Evolutionary conservation across 2,888 invertebrate species (phyloP).

Genomic region (Cinara cedri): DNA sequence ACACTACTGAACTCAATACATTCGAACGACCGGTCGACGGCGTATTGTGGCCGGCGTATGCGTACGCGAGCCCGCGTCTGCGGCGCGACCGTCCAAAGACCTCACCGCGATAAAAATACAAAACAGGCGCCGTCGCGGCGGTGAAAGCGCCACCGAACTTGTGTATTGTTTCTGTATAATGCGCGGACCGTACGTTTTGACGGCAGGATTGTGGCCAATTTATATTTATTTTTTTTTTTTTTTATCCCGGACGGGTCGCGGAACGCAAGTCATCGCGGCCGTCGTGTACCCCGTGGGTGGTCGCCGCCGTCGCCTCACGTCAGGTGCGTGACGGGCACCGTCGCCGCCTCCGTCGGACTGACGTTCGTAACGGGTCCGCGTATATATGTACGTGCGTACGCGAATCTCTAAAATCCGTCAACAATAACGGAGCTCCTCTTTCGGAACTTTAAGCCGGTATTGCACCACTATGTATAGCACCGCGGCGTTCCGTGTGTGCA

Average conservation of each 20-base stretch:
- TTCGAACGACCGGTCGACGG: too few species aligned
- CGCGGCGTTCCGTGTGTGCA: too few species aligned
- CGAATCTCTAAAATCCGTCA: constrained; percentile 25
- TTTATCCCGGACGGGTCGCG: background rate
- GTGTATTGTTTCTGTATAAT: constrained; percentile 34
- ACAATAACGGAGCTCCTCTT: background rate
- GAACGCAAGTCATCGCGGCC: constrained; percentile 47
- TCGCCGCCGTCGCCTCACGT: constrained; percentile 26
- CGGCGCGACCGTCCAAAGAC: background rate
- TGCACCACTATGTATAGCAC: too few species aligned
- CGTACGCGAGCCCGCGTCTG: too few species aligned
- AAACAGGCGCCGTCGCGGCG: constrained; percentile 39
- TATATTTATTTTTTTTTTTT: too few species aligned
- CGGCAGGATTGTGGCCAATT: constrained; percentile 47
- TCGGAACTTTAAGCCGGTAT: too few species aligned
- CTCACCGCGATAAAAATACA: background rate
- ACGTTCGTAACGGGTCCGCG: constrained; percentile 14
- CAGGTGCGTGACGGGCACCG: constrained; percentile 31
- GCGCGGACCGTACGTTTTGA: constrained; percentile 16
- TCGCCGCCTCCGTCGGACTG: constrained; percentile 22
- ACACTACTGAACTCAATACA: too few species aligned
- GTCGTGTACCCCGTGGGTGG: constrained; percentile 55
- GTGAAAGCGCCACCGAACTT: constrained; percentile 56
- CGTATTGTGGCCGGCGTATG: background rate
- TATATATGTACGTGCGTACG: background rate